Evolutionary conservation across 2,888 invertebrate genomes (phyloP), one percentile per base, ranked within the genome.

Genomic region (Oconnorella tubifera): DNA sequence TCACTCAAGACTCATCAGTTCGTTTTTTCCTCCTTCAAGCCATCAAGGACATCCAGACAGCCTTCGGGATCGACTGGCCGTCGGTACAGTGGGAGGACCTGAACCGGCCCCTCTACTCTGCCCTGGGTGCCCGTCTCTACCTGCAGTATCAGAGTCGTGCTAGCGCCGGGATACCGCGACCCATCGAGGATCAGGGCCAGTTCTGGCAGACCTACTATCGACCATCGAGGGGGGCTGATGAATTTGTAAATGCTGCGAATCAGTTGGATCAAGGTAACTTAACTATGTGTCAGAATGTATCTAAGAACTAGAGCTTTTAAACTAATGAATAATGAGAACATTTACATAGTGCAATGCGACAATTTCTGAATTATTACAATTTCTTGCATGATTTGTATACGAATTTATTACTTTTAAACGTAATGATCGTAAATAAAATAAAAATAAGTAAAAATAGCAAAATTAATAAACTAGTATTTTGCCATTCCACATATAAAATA

Each of bases 61-160:
- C 50, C 0, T 67, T 77, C 25, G 62, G 66, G 23, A 72, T 76
- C 49, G 74, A 74, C 66, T 77, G 76, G 75, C 61, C 70, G 4
- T 67, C 61, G 3, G 68, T 74, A 4, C 68, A 62, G 19, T 77
- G 76, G 75, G 40, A 56, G 14, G 76, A 77, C 53, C 68, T 76
- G 2, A 68, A 68, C 29, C 73, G 72, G 55, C 77, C 77, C 6
- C 64, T 76, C 23, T 70, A 74, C 60, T 76, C 75, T 19, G 77
- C 74, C 6, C 69, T 77, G 19, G 76, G 73, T 1, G 75, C 76
- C 2, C 60, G 74, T 1, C 66, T 71, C 33, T 66, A 64, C 63
- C 53, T 65, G 14, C n/a, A 56, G 55, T 63, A 59, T 50, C 27
- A 55, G 33, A 28, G 55, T 25, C 6, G 65, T 31, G 48, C 31